Evolutionary conservation across 1,140 invertebrate species (phyloP).

Genomic region (Drosophila sproati): DNA sequence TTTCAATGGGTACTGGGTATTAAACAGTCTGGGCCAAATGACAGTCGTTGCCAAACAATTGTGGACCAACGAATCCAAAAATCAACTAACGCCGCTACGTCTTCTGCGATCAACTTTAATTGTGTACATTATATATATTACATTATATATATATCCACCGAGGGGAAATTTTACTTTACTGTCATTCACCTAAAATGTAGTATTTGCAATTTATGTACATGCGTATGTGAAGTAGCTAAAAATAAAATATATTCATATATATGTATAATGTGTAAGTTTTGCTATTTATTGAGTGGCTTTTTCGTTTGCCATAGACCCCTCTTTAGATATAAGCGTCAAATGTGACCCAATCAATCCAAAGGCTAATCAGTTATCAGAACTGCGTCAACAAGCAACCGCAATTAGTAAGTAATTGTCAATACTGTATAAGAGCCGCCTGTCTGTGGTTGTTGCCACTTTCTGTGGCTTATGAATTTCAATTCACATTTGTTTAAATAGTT

Average conservation of each 20-base stretch:
- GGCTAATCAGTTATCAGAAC: neutral
- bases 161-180: no score
- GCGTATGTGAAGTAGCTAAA: no score
- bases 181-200: no score
- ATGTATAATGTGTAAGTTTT: no score
- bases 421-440: constrained; percentile 24
- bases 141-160: neutral
- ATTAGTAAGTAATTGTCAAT: constrained; percentile 51
- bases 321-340: neutral
- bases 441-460: constrained; percentile 32
- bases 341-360: neutral
- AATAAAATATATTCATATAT: no score
- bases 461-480: constrained; percentile 44
- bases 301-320: neutral
- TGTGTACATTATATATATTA: neutral
- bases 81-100: neutral
- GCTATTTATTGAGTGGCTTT: no score
- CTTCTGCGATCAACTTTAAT: neutral
- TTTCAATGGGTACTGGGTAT: neutral
- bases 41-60: neutral
- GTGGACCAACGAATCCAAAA: neutral
- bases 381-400: neutral
- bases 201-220: no score
- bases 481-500: constrained; percentile 16
- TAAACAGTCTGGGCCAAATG: neutral